A percentile compares a stretch with the other conserved stretches of the same genome.
These are phyloP conservation scores for Bimastos eiseni DNA, from an alignment of 2,888 invertebrate species.

Conservation along the genomic window DNA sequence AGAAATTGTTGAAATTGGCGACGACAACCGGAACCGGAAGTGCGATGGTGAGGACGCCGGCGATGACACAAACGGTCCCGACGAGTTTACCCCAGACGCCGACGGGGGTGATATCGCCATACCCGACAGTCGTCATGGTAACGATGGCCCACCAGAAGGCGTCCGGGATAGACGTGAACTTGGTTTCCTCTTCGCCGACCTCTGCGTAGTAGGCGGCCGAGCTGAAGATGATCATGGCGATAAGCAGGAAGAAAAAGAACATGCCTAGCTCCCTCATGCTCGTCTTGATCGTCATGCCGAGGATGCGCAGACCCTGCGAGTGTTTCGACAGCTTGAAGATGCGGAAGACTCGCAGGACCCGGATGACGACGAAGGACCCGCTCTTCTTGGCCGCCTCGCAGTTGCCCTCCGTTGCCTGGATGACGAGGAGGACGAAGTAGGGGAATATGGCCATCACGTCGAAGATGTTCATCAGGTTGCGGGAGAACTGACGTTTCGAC, in stretches of 20 bases:
- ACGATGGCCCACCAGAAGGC: conserved; percentile 62
- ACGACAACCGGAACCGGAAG: conserved; percentile 50
- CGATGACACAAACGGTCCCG: conserved; percentile 48
- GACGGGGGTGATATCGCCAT: conserved; percentile 49
- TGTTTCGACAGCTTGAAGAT: conserved; percentile 60
- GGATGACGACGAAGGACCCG: conserved; percentile 50
- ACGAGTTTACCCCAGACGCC: conserved; percentile 49
- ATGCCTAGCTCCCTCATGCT: conserved; percentile 57
- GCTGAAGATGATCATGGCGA: conserved; percentile 58
- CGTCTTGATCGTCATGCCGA: conserved; percentile 57
- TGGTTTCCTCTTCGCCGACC: conserved; percentile 47
- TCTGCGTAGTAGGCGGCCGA: conserved; percentile 60
- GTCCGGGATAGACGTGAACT: conserved; percentile 58
- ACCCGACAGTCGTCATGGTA: conserved; percentile 52
- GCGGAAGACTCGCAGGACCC: conserved; percentile 57
- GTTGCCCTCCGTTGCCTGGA: conserved; percentile 47
- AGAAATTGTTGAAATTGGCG: conserved; percentile 50
- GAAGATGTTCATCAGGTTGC: conserved; percentile 57
- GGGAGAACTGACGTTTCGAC: conserved; percentile 52
- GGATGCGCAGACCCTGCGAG: conserved; percentile 58
- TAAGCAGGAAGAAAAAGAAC: conserved; percentile 58
- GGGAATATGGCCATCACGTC: conserved; percentile 59
- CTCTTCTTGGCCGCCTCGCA: conserved; percentile 48
- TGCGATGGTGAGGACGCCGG: conserved; percentile 49
- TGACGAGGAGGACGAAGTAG: conserved; percentile 54